Conservation (phyloP, 2,888 invertebrate species). For the Drosophila yooni region DNA sequence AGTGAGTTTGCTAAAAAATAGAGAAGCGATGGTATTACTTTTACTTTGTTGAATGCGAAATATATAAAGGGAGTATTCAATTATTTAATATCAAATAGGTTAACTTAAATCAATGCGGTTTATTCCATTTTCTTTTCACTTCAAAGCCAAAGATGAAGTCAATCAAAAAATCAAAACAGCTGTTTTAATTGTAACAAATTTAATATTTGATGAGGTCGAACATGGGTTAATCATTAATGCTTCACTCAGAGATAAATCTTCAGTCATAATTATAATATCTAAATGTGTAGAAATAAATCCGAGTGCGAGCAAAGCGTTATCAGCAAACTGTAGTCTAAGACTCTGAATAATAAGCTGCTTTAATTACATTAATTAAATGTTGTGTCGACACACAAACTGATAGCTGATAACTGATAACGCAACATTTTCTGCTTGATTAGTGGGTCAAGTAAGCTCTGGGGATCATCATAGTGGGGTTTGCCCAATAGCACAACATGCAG, state of each 20-base stretch:
- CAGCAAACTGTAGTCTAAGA: slow-evolving; percentile 23
- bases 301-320: background rate
- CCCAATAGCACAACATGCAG: slow-evolving; percentile 59
- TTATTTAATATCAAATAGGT: background rate
- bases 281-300: background rate
- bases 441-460: slow-evolving; percentile 29
- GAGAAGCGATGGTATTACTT: background rate
- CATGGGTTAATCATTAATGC: background rate
- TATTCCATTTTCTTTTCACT: background rate
- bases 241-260: background rate
- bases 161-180: background rate
- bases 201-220: background rate
- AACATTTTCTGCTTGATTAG: slow-evolving; percentile 42
- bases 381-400: slow-evolving; percentile 12
- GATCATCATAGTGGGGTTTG: slow-evolving; percentile 24
- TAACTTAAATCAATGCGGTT: background rate
- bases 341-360: slow-evolving; percentile 12
- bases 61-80: background rate
- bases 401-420: slow-evolving; percentile 20
- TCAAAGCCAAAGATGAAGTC: background rate
- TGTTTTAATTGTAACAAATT: background rate
- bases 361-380: slow-evolving; percentile 28
- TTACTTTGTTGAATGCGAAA: background rate
- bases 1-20: background rate
- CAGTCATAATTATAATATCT: background rate